A percentile compares a stretch with the other conserved stretches of the same genome.
Conservation (phyloP, 2,113 vertebrate species). For the Meles meles region DNA sequence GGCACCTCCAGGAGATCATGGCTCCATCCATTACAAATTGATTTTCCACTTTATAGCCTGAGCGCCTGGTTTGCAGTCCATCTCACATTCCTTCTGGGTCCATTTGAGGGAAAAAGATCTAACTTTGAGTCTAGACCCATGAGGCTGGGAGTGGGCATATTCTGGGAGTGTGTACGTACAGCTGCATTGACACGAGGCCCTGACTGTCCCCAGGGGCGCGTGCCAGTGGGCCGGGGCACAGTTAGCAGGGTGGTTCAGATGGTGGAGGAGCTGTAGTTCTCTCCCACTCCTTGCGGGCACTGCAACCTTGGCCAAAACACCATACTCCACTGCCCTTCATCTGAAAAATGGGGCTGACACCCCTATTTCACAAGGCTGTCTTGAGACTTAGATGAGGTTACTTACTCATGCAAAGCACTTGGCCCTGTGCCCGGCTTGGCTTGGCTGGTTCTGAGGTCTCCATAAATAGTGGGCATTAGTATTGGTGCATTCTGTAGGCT, state of each 20-base stretch:
- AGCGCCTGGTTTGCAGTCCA: background rate
- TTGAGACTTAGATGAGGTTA: background rate
- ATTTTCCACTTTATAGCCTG: background rate
- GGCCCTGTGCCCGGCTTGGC: background rate
- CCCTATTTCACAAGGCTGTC: background rate
- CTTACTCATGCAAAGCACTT: background rate
- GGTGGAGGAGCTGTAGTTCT: background rate
- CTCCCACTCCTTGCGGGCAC: background rate
- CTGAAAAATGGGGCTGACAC: background rate
- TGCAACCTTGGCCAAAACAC: background rate
- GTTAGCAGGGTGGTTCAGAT: background rate
- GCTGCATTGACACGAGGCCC: background rate
- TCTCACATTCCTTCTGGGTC: background rate
- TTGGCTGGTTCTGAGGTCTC: background rate
- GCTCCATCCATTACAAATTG: background rate
- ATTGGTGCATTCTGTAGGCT: background rate
- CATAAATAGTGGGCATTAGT: background rate
- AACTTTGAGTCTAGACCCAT: background rate
- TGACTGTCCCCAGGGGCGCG: fast-evolving
- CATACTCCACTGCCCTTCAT: background rate
- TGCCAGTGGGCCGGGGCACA: too few relatives aligned
- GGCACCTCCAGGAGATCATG: fast-evolving
- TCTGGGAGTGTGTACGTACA: background rate
- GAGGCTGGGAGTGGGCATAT: background rate
- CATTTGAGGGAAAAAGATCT: background rate